Conservation (phyloP, 35 echinoderm and acorn worm species). For the Amphiura filiformis region DNA sequence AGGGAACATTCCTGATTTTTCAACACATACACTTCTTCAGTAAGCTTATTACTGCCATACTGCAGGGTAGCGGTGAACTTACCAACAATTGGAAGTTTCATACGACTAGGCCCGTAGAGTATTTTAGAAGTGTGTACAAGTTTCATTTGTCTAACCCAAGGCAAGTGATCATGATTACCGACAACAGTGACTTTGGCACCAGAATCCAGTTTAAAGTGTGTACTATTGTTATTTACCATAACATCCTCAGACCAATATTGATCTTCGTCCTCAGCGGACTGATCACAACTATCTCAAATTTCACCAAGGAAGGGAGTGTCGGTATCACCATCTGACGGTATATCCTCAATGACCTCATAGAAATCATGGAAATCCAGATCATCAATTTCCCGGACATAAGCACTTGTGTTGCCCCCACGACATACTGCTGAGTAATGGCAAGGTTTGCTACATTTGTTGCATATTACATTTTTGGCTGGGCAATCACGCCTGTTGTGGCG, state of each 20-base stretch:
- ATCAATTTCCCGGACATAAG: neutral
- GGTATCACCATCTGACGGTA: neutral
- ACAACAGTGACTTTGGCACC: conserved; percentile 26
- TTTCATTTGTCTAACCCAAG: neutral
- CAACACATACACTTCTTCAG: too few relatives aligned
- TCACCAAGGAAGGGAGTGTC: conserved; percentile 18
- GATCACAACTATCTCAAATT: neutral
- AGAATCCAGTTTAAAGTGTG: conserved; percentile 19
- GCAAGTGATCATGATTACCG: neutral
- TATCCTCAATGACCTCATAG: neutral
- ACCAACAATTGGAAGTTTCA: neutral
- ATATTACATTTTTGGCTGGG: conserved; percentile 12
- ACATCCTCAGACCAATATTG: conserved; percentile 16
- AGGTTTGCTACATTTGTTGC: neutral
- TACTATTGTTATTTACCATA: conserved; percentile 7
- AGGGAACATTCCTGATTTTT: conserved; percentile 31
- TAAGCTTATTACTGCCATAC: neutral
- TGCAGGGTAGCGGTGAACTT: neutral
- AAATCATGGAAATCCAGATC: neutral
- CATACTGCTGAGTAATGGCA: conserved; percentile 16
- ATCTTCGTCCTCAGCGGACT: neutral
- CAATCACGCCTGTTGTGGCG: neutral
- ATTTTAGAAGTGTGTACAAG: neutral
- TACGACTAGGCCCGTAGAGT: neutral
- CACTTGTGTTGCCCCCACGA: neutral